These are phyloP conservation scores for Apteryx owenii DNA, from an alignment of 2,113 vertebrate genomes.

Conservation along the genomic window DNA sequence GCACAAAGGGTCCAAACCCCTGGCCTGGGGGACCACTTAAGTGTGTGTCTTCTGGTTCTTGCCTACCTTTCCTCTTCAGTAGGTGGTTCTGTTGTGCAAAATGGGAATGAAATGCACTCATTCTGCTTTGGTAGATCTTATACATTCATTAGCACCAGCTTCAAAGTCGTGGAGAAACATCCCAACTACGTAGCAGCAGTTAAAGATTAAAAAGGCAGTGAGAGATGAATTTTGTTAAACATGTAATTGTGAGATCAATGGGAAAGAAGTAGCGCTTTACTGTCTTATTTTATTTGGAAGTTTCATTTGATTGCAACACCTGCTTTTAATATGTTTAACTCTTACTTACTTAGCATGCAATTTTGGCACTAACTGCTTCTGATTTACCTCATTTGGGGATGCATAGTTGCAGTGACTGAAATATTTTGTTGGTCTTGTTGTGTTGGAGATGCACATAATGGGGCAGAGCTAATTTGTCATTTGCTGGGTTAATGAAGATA, in stretches of 20 bases:
- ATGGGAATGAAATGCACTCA: background rate
- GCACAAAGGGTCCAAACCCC: background rate
- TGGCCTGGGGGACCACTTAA: background rate
- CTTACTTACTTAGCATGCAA: constrained; percentile 26
- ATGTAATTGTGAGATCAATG: background rate
- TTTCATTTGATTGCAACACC: constrained; percentile 6
- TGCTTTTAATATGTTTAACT: constrained; percentile 25
- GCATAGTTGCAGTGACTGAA: background rate
- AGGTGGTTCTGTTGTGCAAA: background rate
- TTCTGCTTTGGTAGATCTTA: background rate
- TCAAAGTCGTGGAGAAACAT: background rate
- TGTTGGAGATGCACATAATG: background rate
- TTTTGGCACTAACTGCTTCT: background rate
- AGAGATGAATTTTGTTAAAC: background rate
- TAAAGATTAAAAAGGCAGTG: background rate
- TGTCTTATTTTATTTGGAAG: background rate
- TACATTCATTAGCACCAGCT: background rate
- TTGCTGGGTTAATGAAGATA: constrained; percentile 27
- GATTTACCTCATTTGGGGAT: background rate
- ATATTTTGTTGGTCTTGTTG: background rate
- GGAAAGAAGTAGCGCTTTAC: background rate
- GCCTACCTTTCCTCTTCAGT: background rate
- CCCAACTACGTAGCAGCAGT: background rate
- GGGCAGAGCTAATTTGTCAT: constrained; percentile 19
- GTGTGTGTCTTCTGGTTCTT: background rate